phyloP scores from a whole-genome alignment of 1,140 invertebrate species.

The Diuraphis noxia region DNA sequence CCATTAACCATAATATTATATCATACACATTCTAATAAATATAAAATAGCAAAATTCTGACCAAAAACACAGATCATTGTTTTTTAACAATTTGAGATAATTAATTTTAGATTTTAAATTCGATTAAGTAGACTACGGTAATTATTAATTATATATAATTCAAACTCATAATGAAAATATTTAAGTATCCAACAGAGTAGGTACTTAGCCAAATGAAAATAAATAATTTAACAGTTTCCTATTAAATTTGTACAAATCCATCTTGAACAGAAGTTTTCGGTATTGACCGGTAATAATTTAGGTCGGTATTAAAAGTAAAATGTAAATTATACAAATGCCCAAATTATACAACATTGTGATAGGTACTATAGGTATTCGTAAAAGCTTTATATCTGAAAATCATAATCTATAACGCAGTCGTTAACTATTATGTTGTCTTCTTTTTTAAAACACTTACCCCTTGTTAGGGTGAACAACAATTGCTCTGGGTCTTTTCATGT shows the following conservation, averaged over 20 bases:
- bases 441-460: constrained; percentile 64
- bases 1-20: constrained; percentile 42
- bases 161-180: background rate
- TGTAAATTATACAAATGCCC: background rate
- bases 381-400: background rate
- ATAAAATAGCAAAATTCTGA: background rate
- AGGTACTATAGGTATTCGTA: background rate
- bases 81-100: background rate
- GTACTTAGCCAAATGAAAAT: background rate
- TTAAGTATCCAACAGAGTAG: no score
- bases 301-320: background rate
- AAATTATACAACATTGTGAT: background rate
- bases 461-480: constrained; percentile 95
- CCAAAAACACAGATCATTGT: background rate
- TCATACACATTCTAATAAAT: background rate
- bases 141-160: background rate
- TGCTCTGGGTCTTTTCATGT: constrained; percentile 87
- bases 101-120: background rate
- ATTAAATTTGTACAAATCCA: background rate
- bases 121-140: background rate
- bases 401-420: background rate
- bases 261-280: background rate
- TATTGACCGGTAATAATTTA: background rate
- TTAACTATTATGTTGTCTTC: background rate
- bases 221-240: background rate